Conservation (phyloP, 2,888 invertebrate genomes). For the Empis stercorea region DNA sequence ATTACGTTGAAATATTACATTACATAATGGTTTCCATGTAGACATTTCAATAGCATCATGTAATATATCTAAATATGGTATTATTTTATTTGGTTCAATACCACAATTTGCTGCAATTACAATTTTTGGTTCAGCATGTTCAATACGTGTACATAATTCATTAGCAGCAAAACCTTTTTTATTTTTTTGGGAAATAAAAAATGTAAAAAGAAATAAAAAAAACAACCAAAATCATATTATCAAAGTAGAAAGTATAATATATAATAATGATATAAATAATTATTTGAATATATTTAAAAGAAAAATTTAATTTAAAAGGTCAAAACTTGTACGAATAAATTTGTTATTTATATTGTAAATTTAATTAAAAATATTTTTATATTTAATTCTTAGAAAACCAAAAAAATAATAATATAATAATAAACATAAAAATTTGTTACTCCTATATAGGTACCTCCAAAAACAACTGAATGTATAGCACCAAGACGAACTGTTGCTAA, state of each 20-base stretch:
- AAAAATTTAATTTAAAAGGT: too few species aligned
- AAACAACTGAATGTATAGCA: slow-evolving; percentile 88
- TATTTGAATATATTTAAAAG: background rate
- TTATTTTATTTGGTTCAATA: slow-evolving; percentile 72
- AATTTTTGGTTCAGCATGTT: slow-evolving; percentile 78
- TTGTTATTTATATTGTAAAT: background rate
- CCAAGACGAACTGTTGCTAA: slow-evolving; percentile 77
- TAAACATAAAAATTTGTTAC: too few species aligned
- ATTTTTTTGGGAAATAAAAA: too few species aligned
- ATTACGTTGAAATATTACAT: slow-evolving; percentile 71
- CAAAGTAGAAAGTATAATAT: too few species aligned
- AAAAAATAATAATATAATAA: too few species aligned
- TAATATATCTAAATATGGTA: slow-evolving; percentile 38
- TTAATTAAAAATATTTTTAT: background rate
- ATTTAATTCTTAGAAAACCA: background rate
- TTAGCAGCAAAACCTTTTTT: slow-evolving; percentile 79
- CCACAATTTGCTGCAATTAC: slow-evolving; percentile 86
- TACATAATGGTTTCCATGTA: slow-evolving; percentile 58
- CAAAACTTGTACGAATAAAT: background rate
- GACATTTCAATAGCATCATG: slow-evolving; percentile 55
- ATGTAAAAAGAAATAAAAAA: background rate
- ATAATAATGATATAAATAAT: background rate
- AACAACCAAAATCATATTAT: too few species aligned
- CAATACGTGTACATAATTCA: slow-evolving; percentile 73
- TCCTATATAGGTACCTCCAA: slow-evolving; percentile 52